These are phyloP conservation scores for Premnoplex brunnescens DNA, from an alignment of 2,797 vertebrate species.

Conservation along the genomic window DNA sequence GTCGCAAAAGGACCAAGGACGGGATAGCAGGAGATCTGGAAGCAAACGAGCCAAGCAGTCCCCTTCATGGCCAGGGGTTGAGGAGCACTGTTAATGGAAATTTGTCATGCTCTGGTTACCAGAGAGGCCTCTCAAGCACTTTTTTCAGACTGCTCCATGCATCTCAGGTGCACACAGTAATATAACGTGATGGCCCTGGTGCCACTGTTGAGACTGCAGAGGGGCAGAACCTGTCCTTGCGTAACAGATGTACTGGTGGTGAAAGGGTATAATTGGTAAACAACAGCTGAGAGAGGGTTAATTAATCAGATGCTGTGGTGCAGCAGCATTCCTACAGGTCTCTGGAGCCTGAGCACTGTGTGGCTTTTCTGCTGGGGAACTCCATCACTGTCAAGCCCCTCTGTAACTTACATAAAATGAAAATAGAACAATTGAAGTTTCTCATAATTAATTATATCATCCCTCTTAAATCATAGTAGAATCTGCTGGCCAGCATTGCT, in stretches of 20 bases:
- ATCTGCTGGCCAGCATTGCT: not conserved
- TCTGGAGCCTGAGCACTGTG: not conserved
- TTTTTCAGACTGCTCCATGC: not conserved
- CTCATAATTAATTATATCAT: not conserved
- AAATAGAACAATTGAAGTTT: not conserved
- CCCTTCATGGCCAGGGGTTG: fast-evolving
- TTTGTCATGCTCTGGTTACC: not conserved
- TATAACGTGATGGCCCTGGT: not conserved
- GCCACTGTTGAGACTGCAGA: not conserved
- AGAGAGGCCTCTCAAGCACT: not conserved
- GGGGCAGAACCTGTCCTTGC: not conserved
- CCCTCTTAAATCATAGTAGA: not conserved
- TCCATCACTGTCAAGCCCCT: not conserved
- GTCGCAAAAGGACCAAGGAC: fast-evolving
- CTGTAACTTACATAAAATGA: not conserved
- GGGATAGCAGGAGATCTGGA: not conserved
- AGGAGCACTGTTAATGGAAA: not conserved
- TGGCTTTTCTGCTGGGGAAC: not conserved
- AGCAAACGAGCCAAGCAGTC: not conserved
- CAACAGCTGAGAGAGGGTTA: not conserved
- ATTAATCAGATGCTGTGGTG: not conserved
- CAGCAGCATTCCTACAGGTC: not conserved
- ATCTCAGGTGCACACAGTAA: not conserved
- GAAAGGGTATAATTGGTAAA: not conserved
- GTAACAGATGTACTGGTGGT: not conserved